Evolutionary conservation across 2,797 vertebrate species (phyloP), one percentile per base, ranked within the genome.

Genomic region (Streptopelia turtur): DNA sequence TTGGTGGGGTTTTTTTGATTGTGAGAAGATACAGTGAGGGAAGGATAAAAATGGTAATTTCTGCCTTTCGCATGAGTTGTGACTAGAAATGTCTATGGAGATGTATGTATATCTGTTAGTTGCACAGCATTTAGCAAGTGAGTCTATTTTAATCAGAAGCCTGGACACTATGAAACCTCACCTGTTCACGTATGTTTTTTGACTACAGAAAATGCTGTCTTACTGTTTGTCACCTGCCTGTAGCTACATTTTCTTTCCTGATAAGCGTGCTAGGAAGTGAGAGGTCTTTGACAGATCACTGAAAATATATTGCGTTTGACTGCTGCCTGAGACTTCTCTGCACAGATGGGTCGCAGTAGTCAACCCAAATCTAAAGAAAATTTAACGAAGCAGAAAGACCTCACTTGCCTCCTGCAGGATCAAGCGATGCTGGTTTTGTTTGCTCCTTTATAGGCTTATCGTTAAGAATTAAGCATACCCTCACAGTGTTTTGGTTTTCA

Each of bases 351-450:
- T 94, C 27, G 0, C 41, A 16, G 80, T 89, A 90, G 88, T 94
- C 85, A 94, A 50, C 74, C 64, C n/a, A 82, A 84, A 91, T 82
- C 75, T 92, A 61, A 95, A 95, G 88, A 83, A 94, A 94, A 94
- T 63, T 64, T 90, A 95, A 87, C 1, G 2, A 92, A 95, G 93
- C 69, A 50, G 78, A 94, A 92, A 14, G 93, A 74, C 71, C 86
- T 95, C 81, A 11, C 92, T 94, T 90, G 53, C 7, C 16, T 94
- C 77, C 94, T 82, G n/a, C 60, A 78, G 87, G 79, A 95, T 74
- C 87, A 91, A 64, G 74, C 41, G 64, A 13, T 79, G 56, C 81
- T 89, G 47, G 15, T 82, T 96, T 84, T 1, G 5, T 87, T 93
- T 94, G 83, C 55, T 87, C 45, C 41, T 76, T 91, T 69, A 15